Conservation (phyloP, 2,888 invertebrate genomes). For the Aethes cnicana region DNA sequence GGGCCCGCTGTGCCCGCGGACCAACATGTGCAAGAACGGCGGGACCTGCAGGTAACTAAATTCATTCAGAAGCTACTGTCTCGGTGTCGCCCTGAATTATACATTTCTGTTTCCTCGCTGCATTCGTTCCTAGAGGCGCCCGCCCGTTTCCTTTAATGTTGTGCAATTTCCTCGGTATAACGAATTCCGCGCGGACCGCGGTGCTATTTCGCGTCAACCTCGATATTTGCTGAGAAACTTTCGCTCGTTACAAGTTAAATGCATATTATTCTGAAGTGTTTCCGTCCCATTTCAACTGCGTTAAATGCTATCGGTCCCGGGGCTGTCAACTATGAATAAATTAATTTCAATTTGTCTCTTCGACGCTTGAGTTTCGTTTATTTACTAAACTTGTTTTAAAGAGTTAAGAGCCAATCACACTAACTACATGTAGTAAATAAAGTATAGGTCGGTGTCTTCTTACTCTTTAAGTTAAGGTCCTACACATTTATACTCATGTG, state of each 20-base stretch:
- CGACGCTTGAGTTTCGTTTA: conserved; percentile 17
- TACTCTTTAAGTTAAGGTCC: too few species aligned
- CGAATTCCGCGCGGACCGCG: conserved; percentile 50
- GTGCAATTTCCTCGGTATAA: conserved; percentile 56
- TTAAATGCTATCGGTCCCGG: conserved; percentile 35
- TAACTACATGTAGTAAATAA: too few species aligned
- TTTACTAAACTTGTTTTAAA: neutral
- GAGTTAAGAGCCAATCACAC: too few species aligned
- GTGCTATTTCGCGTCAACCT: conserved; percentile 41
- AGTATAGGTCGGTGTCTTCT: too few species aligned
- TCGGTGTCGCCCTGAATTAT: conserved; percentile 25
- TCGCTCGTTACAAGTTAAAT: conserved; percentile 54
- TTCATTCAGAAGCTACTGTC: conserved; percentile 31
- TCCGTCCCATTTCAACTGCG: conserved; percentile 42
- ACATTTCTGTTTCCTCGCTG: conserved; percentile 33
- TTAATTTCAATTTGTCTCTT: conserved; percentile 12
- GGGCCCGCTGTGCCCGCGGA: conserved; percentile 88
- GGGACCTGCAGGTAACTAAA: conserved; percentile 90
- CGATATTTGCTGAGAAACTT: conserved; percentile 53
- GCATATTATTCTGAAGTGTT: conserved; percentile 47
- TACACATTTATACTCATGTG: too few species aligned
- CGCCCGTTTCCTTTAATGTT: conserved; percentile 44
- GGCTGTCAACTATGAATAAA: conserved; percentile 33
- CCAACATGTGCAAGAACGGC: conserved; percentile 88
- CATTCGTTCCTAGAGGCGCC: conserved; percentile 38